Evolutionary conservation across 2,113 vertebrate genomes (phyloP), one percentile per base, ranked within the genome.

Genomic region (Grantiella picta): DNA sequence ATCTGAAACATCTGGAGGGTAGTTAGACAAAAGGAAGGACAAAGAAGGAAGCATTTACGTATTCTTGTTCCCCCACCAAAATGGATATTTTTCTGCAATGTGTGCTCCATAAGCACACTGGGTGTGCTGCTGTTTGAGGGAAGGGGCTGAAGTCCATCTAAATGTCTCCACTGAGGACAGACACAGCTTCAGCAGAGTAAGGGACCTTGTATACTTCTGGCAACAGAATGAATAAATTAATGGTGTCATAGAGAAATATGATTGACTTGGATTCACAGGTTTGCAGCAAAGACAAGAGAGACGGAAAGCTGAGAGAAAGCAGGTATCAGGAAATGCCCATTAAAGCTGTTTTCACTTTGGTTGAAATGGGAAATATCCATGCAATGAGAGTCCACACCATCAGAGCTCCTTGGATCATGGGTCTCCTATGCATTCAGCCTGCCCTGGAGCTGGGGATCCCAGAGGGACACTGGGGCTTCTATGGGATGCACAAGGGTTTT

Each of bases 1-100:
- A 95, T 94, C 27, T 36, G 56, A 95, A 96, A 93, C 92, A 95
- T 87, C 79, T 95, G 86, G 36, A 42, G 57, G 11, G 20, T 3
- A 10, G 47, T 70, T 82, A 77, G 50, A 81, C 82, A 73, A 93
- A 95, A 86, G 47, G 57, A 93, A 88, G 36, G 71, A 78, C 44
- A 73, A 90, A 88, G 85, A 57, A 81, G 29, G 50, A 61, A 88
- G 54, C 29, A 57, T 61, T 77, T 73, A 63, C 27, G 11, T 82
- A 35, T 82, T 71, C 44, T 57, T 66, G 28, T 61, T 89, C 52
- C 42, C 25, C 83, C 35, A 57, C 24, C 42, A 60, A 82, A 76
- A 82, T 64, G 9, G 36, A 3, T 78, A 20, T 83, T 83, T 81
- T 82, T 85, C 57, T 76, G 61, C 8, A 11, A 40, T 72, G 36